phyloP scores from a whole-genome alignment of 2,797 vertebrate genomes.

The Manis javanica region DNA sequence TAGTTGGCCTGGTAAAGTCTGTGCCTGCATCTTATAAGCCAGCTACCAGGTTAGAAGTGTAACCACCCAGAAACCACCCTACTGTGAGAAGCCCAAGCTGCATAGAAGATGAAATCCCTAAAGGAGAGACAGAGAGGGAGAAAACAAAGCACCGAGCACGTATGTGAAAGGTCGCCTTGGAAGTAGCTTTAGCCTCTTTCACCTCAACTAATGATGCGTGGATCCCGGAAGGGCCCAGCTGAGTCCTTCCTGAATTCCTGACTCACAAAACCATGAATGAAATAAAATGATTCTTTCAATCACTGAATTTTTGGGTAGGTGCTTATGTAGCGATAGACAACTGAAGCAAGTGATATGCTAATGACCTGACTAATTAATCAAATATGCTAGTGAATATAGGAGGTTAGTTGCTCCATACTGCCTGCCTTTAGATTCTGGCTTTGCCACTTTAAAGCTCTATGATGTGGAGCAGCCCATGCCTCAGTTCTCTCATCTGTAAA shows the following conservation, averaged over 20 bases:
- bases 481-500: too few relatives aligned
- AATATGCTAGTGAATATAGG: background rate
- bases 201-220: background rate
- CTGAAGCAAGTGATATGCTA: background rate
- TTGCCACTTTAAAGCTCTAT: constrained; percentile 9
- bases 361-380: constrained; percentile 25
- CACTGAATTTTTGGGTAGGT: background rate
- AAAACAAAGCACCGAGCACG: too few relatives aligned
- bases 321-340: background rate
- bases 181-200: background rate
- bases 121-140: too few relatives aligned
- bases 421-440: background rate
- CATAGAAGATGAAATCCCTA: too few relatives aligned
- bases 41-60: background rate
- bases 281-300: background rate
- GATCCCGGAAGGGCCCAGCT: background rate
- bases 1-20: background rate
- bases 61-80: too few relatives aligned
- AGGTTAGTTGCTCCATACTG: background rate
- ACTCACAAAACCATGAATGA: constrained; percentile 26
- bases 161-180: too few relatives aligned
- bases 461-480: background rate
- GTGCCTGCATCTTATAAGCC: background rate
- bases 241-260: background rate
- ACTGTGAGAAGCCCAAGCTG: too few relatives aligned